Evolutionary conservation across 1,140 invertebrate species (phyloP), one percentile per base, ranked within the genome.

Genomic region (Conus betulinus): DNA sequence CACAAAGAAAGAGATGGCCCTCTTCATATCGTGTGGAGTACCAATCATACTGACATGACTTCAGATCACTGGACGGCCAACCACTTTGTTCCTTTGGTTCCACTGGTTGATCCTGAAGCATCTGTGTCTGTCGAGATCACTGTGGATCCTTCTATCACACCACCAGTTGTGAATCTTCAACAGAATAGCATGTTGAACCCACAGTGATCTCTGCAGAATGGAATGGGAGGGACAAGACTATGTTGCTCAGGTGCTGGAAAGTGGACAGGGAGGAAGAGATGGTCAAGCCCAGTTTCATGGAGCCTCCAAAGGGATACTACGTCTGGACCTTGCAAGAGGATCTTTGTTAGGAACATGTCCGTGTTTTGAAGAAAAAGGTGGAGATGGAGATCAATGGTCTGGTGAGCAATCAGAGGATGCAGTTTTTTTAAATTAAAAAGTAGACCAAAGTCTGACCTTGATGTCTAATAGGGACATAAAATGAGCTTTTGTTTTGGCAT

Each of bases 51-150:
- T 23, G 23, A 60, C 20, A 17, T 85, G 57, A 15, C 52, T 15
- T 13, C 25, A 17, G 0, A 85, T 39, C 39, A 39, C 25, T 85
- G 84, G 84, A 63, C 39, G 13, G 53, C 84, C 7, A 85, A 85
- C 55, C 84, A 85, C 63, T 85, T 13, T n/a, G n/a, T n/a, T n/a
- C n/a, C n/a, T n/a, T n/a, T 84, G 11, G 11, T 84, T n/a, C 76
- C 76, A 78, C 20, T 78, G n/a, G 27, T 39, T 25, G n/a, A 78
- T 25, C 76, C 15, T 11, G 20, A 23, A 78, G n/a, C 76, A 25
- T 11, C 20, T 23, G 76, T 78, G 76, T 23, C 3, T 39, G 76
- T 78, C 76, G 15, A 78, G 20, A 67, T 39, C 39, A 39, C 39
- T 39, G 39, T 39, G 39, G 39, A 39, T 39, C 39, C 39, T 39